Percentiles rank a stretch among this genome's conserved stretches.
phyloP scores from a whole-genome alignment of 2,797 vertebrate genomes.

The Oreortyx pictus region DNA sequence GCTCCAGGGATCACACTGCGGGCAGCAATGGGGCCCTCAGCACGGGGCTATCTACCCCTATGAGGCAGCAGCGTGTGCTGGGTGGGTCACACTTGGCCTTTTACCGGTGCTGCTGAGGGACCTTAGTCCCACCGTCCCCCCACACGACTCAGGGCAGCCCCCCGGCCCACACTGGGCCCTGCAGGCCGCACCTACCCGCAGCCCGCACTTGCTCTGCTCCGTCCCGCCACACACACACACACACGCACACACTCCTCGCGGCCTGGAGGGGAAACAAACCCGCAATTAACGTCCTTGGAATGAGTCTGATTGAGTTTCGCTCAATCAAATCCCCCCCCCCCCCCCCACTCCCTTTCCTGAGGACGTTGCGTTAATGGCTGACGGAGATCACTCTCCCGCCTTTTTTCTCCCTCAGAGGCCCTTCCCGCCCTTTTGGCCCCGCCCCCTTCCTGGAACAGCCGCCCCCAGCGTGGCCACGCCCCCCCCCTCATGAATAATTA shows the following conservation, averaged over 20 bases:
- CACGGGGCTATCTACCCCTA: too few relatives aligned
- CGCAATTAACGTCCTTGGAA: not conserved
- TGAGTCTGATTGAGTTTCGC: too few relatives aligned
- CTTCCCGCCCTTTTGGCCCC: not conserved
- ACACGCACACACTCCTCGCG: too few relatives aligned
- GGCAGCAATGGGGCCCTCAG: rapidly evolving
- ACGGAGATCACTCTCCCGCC: not conserved
- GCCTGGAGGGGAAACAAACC: not conserved
- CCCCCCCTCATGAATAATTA: not conserved
- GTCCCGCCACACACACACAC: not conserved
- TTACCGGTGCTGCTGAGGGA: rapidly evolving
- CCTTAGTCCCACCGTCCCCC: not conserved
- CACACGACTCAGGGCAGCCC: rapidly evolving
- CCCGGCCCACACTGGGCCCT: not conserved
- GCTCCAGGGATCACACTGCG: not conserved
- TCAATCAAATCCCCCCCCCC: too few relatives aligned
- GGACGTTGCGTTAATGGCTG: not conserved
- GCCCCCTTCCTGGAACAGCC: not conserved
- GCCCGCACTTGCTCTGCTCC: rapidly evolving
- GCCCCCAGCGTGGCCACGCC: rapidly evolving
- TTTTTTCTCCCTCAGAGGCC: too few relatives aligned
- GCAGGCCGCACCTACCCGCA: rapidly evolving
- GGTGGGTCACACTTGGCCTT: rapidly evolving
- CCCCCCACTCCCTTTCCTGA: too few relatives aligned
- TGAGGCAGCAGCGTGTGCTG: rapidly evolving